Percentiles rank a stretch among this genome's conserved stretches.
Conservation (phyloP, 2,113 vertebrate genomes). For the Natator depressus region DNA sequence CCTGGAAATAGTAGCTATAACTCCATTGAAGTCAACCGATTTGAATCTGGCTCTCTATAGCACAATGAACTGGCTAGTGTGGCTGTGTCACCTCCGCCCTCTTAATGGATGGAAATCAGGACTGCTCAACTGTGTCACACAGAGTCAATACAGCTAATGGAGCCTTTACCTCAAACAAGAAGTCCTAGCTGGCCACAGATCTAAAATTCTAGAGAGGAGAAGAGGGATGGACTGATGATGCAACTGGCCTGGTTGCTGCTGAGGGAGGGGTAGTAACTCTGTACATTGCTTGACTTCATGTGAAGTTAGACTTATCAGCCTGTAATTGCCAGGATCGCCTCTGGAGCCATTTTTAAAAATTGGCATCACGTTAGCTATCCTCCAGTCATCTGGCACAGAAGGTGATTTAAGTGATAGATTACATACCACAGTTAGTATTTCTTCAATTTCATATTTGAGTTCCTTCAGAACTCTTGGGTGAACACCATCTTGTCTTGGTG, state of each 20-base stretch:
- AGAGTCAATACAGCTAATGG: neutral
- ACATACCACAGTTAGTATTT: neutral
- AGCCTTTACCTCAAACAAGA: neutral
- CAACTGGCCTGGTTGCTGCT: neutral
- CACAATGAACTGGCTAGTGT: fast-evolving
- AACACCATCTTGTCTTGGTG: neutral
- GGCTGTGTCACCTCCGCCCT: neutral
- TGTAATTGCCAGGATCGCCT: neutral
- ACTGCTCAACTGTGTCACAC: neutral
- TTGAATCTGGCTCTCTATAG: neutral
- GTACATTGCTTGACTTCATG: too few species aligned
- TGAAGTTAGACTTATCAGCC: neutral
- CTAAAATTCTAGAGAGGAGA: neutral
- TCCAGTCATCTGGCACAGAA: too few species aligned
- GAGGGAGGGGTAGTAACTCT: neutral
- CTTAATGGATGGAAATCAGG: neutral
- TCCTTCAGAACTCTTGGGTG: neutral
- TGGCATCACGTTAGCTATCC: neutral
- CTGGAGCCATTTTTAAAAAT: neutral
- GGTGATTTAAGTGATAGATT: neutral
- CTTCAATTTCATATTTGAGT: neutral
- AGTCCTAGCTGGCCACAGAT: neutral
- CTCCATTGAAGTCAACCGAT: neutral
- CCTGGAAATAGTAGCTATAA: neutral
- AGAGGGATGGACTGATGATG: neutral